Conservation (phyloP, 2,888 invertebrate species). For the Cryptus armator region DNA sequence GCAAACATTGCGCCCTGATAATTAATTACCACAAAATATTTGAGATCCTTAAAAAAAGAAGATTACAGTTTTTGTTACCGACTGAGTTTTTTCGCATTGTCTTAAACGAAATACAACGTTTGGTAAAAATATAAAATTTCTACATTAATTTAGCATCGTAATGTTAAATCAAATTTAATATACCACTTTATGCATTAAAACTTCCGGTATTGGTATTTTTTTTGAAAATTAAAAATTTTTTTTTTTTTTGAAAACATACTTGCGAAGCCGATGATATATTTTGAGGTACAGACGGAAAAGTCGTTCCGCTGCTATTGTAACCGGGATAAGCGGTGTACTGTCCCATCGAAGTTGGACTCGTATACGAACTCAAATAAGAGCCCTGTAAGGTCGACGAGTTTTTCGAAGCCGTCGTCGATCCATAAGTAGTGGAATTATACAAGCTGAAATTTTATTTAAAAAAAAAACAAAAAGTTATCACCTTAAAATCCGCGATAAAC, state of each 20-base stretch:
- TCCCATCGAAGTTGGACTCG: constrained; percentile 82
- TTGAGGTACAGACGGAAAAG: constrained; percentile 82
- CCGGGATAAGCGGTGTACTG: constrained; percentile 82
- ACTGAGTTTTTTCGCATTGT: too few species aligned
- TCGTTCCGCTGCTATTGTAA: constrained; percentile 82
- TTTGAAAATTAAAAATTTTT: constrained; percentile 16
- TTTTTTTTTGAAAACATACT: constrained; percentile 71
- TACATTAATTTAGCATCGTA: too few species aligned
- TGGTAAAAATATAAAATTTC: too few species aligned
- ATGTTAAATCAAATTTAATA: too few species aligned
- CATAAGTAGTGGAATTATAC: constrained; percentile 82
- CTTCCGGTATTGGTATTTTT: neutral
- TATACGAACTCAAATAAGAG: constrained; percentile 82
- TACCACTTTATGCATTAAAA: too few species aligned
- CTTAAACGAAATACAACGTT: too few species aligned
- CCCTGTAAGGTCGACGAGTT: constrained; percentile 81
- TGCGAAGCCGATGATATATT: constrained; percentile 83
- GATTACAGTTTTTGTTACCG: too few species aligned
- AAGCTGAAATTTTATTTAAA: constrained; percentile 74
- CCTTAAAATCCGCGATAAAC: neutral
- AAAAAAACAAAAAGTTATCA: constrained; percentile 15
- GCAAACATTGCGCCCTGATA: too few species aligned
- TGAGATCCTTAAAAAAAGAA: too few species aligned
- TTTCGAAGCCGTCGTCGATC: constrained; percentile 80
- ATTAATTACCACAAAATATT: too few species aligned